Percentiles rank a stretch among this genome's conserved stretches.
These are phyloP conservation scores for Bombus picipes DNA, from an alignment of 1,140 invertebrate genomes.

Conservation along the genomic window DNA sequence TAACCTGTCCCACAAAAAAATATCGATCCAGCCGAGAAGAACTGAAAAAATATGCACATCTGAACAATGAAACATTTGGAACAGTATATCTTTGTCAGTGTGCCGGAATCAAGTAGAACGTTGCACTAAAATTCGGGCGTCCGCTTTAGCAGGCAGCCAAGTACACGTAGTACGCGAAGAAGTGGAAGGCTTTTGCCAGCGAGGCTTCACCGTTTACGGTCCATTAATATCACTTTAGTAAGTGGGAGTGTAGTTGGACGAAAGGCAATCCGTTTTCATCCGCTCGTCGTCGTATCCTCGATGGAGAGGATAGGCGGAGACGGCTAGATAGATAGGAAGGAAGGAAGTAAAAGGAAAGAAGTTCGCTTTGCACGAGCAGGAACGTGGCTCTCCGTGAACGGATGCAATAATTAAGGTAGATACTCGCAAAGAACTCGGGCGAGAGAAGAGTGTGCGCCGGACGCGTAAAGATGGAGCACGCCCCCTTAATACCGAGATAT, in stretches of 20 bases:
- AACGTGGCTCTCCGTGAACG: slow-evolving; percentile 36
- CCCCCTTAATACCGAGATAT: slow-evolving; percentile 60
- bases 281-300: slow-evolving; percentile 48
- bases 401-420: slow-evolving; percentile 68
- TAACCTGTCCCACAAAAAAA: background rate
- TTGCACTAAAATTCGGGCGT: background rate
- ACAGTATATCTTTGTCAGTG: too few species aligned
- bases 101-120: background rate
- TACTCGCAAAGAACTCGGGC: slow-evolving; percentile 22
- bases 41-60: background rate
- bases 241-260: slow-evolving; percentile 62
- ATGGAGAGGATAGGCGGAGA: background rate
- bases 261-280: slow-evolving; percentile 72
- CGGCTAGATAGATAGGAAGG: background rate
- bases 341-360: slow-evolving; percentile 49
- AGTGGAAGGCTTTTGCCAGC: slow-evolving; percentile 2
- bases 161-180: background rate
- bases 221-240: slow-evolving; percentile 71
- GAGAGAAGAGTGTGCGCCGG: slow-evolving; percentile 37
- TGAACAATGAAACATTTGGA: background rate
- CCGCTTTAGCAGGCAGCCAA: background rate
- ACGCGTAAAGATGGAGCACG: slow-evolving; percentile 51
- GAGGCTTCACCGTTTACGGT: slow-evolving; percentile 56
- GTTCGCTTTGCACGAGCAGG: slow-evolving; percentile 32
- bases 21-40: background rate